Base-by-base conservation (phyloP, 2,888 invertebrate genomes). In the Coenonympha arcania region DNA sequence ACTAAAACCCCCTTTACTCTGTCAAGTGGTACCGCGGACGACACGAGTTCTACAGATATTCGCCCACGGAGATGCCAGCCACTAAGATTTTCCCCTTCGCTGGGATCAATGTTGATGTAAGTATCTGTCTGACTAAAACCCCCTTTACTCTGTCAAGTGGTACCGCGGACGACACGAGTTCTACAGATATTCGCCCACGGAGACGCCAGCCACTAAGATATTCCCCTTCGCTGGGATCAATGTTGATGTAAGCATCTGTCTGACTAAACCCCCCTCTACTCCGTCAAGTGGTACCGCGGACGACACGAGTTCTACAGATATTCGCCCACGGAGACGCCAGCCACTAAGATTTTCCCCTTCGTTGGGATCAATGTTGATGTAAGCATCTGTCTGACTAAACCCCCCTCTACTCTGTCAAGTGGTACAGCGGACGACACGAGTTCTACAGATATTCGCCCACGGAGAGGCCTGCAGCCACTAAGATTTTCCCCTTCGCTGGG, bases 1-100 rank as follows among this genome's bases (percentile, higher is more conserved):
- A n/a, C n/a, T n/a, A n/a, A n/a, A n/a, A n/a, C n/a, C 90, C 90
- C 0, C 79, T 91, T 8, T 91, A 91, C 74, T 89, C 90, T 36
- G 90, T 91, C 54, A 91, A 91, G 72, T 91, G 90, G 89, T 91
- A 91, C 74, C 86, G 90, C 59, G 91, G 90, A 37, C 86, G 88
- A 61, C 88, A 90, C 69, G 91, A 91, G 78, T 91, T 91, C 79
- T 91, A 90, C 72, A 86, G 91, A 58, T 85, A 82, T 65, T 89
- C 90, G 13, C 91, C 91, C 0, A 90, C 88, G 8, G 91, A 91
- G 66, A 83, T 80, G 50, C 91, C 90, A 0, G 87, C 88, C 26
- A 89, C 89, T 3, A 90, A 90, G 78, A 89, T 89, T 60, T 91
- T 91, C 63, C 88, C 89, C 1, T 89, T 89, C 55, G 88, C 90